phyloP scores from a whole-genome alignment of 2,113 vertebrate species.

The Emydocephalus ijimae region DNA sequence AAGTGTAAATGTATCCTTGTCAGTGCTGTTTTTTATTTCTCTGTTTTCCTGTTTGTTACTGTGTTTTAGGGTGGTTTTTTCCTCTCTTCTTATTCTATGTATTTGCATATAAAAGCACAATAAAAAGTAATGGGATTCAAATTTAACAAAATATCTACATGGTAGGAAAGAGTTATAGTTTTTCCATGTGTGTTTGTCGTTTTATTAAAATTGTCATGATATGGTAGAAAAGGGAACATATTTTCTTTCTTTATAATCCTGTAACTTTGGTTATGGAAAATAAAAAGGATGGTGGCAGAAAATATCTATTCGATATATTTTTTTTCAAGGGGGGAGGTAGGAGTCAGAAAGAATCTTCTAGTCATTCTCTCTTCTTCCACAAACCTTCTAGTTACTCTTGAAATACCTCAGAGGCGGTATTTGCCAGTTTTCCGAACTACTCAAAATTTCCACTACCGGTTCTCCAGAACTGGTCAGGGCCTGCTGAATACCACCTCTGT shows the following conservation, averaged over 20 bases:
- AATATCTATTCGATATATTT: not conserved
- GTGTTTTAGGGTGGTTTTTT: fast-evolving
- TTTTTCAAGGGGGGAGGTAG: not conserved
- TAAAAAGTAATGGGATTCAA: not conserved
- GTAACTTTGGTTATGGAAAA: not conserved
- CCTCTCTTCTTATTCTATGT: not conserved
- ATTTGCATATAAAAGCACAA: not conserved
- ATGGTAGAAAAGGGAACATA: not conserved
- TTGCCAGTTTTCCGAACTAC: too few species aligned
- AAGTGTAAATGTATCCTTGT: not conserved
- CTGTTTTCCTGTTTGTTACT: not conserved
- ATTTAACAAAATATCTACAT: not conserved
- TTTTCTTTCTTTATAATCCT: not conserved
- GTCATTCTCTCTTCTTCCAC: not conserved
- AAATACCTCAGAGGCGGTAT: not conserved
- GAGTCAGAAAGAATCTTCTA: not conserved
- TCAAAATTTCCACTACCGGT: too few species aligned
- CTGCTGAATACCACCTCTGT: too few species aligned
- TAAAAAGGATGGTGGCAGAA: not conserved
- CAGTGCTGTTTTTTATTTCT: not conserved
- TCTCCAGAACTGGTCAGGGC: too few species aligned
- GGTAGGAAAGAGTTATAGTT: not conserved
- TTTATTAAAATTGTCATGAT: not conserved
- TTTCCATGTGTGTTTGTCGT: not conserved
- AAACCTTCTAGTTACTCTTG: not conserved